Base-by-base conservation (phyloP, 2,113 vertebrate species). In the Gallinago media region DNA sequence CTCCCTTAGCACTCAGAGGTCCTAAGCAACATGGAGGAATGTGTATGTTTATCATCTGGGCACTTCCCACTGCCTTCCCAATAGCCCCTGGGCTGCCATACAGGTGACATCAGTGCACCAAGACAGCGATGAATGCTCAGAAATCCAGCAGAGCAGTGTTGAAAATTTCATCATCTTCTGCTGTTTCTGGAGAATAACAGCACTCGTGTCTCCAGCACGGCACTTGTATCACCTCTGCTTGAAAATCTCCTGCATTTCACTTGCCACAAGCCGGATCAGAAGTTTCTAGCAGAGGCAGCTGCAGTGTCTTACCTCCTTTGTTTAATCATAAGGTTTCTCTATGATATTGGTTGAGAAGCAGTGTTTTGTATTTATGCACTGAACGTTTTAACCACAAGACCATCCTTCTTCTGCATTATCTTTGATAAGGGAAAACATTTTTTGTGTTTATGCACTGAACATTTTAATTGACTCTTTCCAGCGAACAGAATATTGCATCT, bases 381-480 rank as follows among this genome's bases (percentile, higher is more conserved):
- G 75, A 91, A 77, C 67, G n/a, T 70, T 89, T 96, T 81, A 95
- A 89, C 59, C 68, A 78, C 46, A 84, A 85, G 71, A 88, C 71
- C 44, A 63, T 94, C 46, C 78, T 75, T 95, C 83, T 70, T 79
- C 93, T 66, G 22, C 79, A 68, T 94, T 92, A 96, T 92, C 93
- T 94, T 86, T 93, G 80, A 96, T 94, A 88, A 92, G 52, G 44
- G 68, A 85, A 94, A 93, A 61, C 80, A 84, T 75, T 96, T 93
- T 93, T 71, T 96, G 66, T 92, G 58, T 92, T 92, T 93, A 84
- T 56, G 65, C 26, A 16, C 74, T 62, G 85, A 94, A 94, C 76
- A 55, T 80, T 95, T 96, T 96, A 96, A 97, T 97, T 95, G 92
- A 97, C 92, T 96, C 72, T 95, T 94, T 92, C 82, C 85, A 96